Base-by-base conservation (phyloP, 1,140 invertebrate genomes). In the Riptortus pedestris region DNA sequence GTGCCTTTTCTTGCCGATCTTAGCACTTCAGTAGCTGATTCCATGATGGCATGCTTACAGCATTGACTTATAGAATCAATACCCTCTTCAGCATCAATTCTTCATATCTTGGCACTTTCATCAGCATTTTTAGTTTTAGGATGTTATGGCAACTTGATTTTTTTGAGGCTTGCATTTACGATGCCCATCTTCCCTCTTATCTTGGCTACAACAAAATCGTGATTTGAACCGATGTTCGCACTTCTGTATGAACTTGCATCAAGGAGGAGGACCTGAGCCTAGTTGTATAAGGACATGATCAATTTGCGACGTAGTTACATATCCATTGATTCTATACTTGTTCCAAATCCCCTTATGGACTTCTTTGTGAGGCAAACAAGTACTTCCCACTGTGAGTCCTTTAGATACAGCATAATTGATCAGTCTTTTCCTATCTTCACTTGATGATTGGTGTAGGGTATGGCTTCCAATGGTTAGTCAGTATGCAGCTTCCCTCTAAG, bases 271-370 rank as follows among this genome's bases (percentile, higher is more conserved):
- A 14, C 31, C 31, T 38, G 31, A 7, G 31, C 14, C 31, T 38
- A 14, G 31, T 14, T 27, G 16, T 28, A 59, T 24, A 59, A 59
- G 28, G 22, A 59, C 47, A 51, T 51, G 47, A 51, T 51, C 47
- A 51, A 9, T 51, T 51, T 51, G 5, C 16, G n/a, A 18, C 16
- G n/a, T 51, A 22, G 47, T 51, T 9, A 51, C 47, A 7, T n/a
- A n/a, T 18, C 47, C 16, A 51, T 51, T 9, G 16, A 65, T 67
- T n/a, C n/a, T n/a, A n/a, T n/a, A n/a, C n/a, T n/a, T n/a, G n/a
- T n/a, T n/a, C n/a, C n/a, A 70, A 38, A 66, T 69, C 22, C 43
- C 63, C 57, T 68, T 68, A 59, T 70, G 66, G 45, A 69, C 68
- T 27, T 67, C 55, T 60, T 67, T 69, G 57, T 70, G 65, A 7